Conservation (phyloP, 2,797 vertebrate species). For the Agapornis canus region DNA sequence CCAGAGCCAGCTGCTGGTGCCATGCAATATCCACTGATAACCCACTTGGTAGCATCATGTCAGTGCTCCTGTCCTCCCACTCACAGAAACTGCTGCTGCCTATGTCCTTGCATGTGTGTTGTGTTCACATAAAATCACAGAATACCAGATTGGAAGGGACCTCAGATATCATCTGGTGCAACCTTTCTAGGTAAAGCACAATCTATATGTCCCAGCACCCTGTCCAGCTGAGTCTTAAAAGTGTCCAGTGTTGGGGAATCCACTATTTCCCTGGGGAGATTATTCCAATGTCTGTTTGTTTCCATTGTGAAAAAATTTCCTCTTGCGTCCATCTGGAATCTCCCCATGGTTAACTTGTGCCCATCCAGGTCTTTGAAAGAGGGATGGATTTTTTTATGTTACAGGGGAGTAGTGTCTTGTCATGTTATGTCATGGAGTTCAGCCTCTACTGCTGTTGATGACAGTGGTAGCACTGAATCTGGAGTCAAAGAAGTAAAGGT, state of each 20-base stretch:
- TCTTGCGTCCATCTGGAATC: neutral
- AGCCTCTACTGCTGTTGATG: neutral
- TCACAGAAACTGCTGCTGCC: neutral
- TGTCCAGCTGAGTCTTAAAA: neutral
- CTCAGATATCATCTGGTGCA: neutral
- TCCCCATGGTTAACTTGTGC: neutral
- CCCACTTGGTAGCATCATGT: fast-evolving
- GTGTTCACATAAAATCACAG: neutral
- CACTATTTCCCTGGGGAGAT: neutral
- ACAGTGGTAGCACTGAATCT: neutral
- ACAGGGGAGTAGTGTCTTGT: neutral
- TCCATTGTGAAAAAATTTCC: neutral
- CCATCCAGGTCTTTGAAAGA: neutral
- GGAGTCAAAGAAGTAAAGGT: neutral
- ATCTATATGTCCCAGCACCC: neutral
- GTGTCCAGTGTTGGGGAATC: neutral
- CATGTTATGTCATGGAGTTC: neutral
- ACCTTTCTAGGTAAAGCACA: neutral
- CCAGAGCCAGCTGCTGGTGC: neutral
- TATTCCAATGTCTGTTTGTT: neutral
- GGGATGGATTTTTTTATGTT: neutral
- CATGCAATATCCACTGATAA: neutral
- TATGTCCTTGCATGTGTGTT: fast-evolving
- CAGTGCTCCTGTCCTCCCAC: fast-evolving
- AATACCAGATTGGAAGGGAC: neutral